Base-by-base conservation (phyloP, 2,797 vertebrate species). In the Microctenopoma lineatum region DNA sequence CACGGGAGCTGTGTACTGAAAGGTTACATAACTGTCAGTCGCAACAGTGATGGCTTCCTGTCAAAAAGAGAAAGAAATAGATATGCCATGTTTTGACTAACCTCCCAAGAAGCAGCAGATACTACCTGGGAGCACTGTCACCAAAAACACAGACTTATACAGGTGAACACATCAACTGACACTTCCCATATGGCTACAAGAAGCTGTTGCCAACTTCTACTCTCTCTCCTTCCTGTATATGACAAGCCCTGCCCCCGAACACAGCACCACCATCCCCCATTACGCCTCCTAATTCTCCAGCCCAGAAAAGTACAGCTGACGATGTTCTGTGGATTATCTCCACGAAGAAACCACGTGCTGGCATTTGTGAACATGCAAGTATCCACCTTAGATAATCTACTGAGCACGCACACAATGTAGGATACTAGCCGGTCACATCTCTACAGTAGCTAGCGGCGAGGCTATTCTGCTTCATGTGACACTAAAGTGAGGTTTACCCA, bases 251-350 rank as follows among this genome's bases (percentile, higher is more conserved):
- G 46, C 73, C 69, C 75, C 27, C 46, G 50, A 61, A 71, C 70
- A 16, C 75, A 41, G 25, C 42, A 3, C 32, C 42, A 2, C 34
- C 41, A 34, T 16, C 77, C 55, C 58, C 53, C 9, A 42, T 21
- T 8, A 60, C 18, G 3, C 64, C 77, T 77, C 39, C 64, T 89
- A 90, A 92, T 76, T 77, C 87, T 79, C 70, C 66, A 65, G 64
- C 80, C 67, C 48, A 84, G 77, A 87, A 91, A 90, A 90, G 89
- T 59, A 79, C 86, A 84, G 79, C 84, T 81, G 78, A 92, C 89
- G 85, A 91, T 86, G 75, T 87, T 79, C 84, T 25, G 59, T 0
- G 68, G 89, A 91, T 92, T 89, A 92, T 87, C 90, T 78, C 67
- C 60, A 45, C 62, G 44, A 65, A 69, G 65, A 71, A 81, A 75